Evolutionary conservation across 2,888 invertebrate genomes (phyloP), one percentile per base, ranked within the genome.

Genomic region (Oconnorella tubifera): DNA sequence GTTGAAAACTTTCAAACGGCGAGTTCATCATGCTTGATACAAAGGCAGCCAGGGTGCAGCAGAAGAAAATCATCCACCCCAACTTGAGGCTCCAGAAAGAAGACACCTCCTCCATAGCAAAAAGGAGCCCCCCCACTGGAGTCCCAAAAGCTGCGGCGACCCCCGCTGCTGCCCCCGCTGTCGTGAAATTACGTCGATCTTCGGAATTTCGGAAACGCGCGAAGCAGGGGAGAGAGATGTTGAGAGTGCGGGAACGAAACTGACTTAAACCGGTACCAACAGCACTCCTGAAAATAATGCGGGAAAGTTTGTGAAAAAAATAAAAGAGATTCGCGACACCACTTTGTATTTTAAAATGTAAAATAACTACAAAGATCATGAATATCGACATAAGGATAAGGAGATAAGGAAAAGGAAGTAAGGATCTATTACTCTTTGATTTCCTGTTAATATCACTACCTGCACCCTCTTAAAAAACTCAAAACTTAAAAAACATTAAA

Each of bases 31-130:
- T 57, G 49, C 66, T 63, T 28, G 74, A 70, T 10, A 65, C 65
- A 31, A 62, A 63, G 3, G 72, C 65, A 53, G 74, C 70, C 23
- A 79, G 57, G 63, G 77, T 76, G 51, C 76, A 76, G 55, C 78
- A 76, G 49, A 79, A 78, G 67, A 80, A 80, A 3, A 75, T 75
- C 68, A 77, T 75, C 78, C 79, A 80, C 2, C 76, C 75, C n/a
- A 80, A 68, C 4, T 70, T 68, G 56, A 71, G 72, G 29, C 74
- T 74, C 79, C 79, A 79, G 70, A 77, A 76, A 10, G 78, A 77
- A 1, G 78, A 76, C 32, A 79, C 74, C 68, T 79, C 79, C 65
- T 79, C 79, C 75, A 79, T 77, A 48, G 78, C 77, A 67, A 79
- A 79, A 3, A 78, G 73, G 4, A 79, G 72, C 28, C 79, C 79